Conservation (phyloP, 2,888 invertebrate species). For the Aethes cnicana region DNA sequence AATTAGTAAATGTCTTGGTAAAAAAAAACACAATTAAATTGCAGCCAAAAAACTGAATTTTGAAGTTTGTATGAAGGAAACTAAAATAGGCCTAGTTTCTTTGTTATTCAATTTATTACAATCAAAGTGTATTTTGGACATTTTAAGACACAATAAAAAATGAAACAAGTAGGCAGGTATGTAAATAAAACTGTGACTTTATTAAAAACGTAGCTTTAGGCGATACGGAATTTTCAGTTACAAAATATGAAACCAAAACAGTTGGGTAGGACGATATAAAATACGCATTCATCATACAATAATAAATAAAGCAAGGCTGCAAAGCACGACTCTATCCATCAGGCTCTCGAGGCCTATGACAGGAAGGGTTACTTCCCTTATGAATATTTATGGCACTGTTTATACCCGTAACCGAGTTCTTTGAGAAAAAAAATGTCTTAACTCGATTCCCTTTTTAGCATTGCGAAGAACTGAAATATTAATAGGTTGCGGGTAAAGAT, state of each 20-base stretch:
- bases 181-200: too few species aligned
- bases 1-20: too few species aligned
- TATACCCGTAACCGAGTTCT: slow-evolving; percentile 56
- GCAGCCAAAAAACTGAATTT: too few species aligned
- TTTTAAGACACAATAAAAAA: too few species aligned
- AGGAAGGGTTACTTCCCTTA: slow-evolving; percentile 72
- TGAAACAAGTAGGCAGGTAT: too few species aligned
- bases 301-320: slow-evolving; percentile 48
- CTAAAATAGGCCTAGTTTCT: too few species aligned
- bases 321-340: slow-evolving; percentile 69
- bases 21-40: too few species aligned
- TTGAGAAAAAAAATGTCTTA: slow-evolving; percentile 48
- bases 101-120: too few species aligned
- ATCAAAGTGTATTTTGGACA: too few species aligned
- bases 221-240: too few species aligned
- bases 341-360: slow-evolving; percentile 71
- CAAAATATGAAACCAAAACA: not conserved
- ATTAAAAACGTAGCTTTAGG: not conserved
- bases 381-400: slow-evolving; percentile 74
- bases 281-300: slow-evolving; percentile 28
- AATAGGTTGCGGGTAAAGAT: slow-evolving; percentile 12
- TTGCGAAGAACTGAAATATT: slow-evolving; percentile 33
- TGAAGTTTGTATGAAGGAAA: too few species aligned
- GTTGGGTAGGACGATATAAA: slow-evolving; percentile 17
- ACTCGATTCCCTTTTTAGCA: slow-evolving; percentile 45